Base-by-base conservation (phyloP, 64 coral and sea anemone species). In the Montipora sp. region DNA sequence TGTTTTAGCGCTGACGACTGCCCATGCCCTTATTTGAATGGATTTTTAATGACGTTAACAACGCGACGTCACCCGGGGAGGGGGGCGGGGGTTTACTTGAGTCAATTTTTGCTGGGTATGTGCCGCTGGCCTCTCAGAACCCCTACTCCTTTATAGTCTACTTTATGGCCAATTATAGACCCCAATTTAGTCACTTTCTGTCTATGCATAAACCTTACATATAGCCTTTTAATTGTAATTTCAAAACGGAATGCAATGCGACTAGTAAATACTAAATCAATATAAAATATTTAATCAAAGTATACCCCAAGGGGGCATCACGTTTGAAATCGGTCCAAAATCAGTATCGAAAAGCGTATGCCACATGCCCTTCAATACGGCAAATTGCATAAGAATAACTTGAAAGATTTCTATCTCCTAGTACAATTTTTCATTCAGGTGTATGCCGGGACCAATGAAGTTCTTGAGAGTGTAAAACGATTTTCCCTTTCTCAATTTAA, bases 21-120 rank as follows among this genome's bases (percentile, higher is more conserved):
- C 20, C 46, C 44, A 85, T 50, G 45, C 36, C 44, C 65, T 71
- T 6, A 47, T 43, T 81, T 81, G 27, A 85, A 36, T 85, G 65
- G 8, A 85, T 71, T 71, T 69, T 49, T 60, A 24, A 51, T 85
- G 82, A 85, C 82, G 82, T 85, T 72, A 21, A 12, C 47, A 72
- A 3, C 45, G 18, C 15, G 82, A 85, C 82, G 82, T 85, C 82
- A 85, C 18, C 53, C 27, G 27, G 27, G 27, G 27, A 36, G 27
- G 27, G 27, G 0, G 27, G 27, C 27, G 1, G 27, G 27, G 27
- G 27, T 0, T 36, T 36, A 36, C 27, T 36, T 36, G 27, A 36
- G 27, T 36, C 27, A 36, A 36, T 36, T 36, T 36, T 36, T 1
- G 27, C 27, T 36, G 27, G 27, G 27, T 36, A 36, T 36, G 27